A percentile compares a stretch with the other conserved stretches of the same genome.
phyloP scores from a whole-genome alignment of 2,888 invertebrate species.

The Erebia aethiops region DNA sequence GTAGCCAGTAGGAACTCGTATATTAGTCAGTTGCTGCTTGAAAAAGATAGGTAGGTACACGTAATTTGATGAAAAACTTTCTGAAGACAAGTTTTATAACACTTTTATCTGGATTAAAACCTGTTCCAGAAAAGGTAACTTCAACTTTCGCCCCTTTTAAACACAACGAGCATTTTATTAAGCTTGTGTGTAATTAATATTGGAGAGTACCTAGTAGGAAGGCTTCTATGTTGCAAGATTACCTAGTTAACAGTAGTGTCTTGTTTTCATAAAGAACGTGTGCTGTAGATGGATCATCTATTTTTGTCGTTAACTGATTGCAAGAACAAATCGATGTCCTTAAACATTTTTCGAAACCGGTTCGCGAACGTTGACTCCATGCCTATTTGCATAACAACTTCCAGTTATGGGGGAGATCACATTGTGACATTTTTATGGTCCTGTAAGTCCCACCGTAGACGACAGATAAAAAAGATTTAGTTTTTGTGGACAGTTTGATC shows the following conservation, averaged over 20 bases:
- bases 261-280: background rate
- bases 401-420: conserved; percentile 33
- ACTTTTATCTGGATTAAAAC: conserved; percentile 38
- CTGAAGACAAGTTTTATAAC: conserved; percentile 36
- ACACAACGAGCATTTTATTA: conserved; percentile 31
- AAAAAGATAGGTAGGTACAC: conserved; percentile 23
- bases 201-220: conserved; percentile 12
- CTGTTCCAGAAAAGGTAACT: conserved; percentile 34
- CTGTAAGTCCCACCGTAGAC: background rate
- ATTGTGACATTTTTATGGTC: conserved; percentile 33
- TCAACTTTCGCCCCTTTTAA: conserved; percentile 39
- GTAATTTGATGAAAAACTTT: conserved; percentile 36
- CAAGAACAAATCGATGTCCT: conserved; percentile 28
- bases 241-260: too few relatives aligned
- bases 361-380: conserved; percentile 49
- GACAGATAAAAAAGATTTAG: too few relatives aligned
- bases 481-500: too few relatives aligned
- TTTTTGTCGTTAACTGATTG: conserved; percentile 11
- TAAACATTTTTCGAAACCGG: conserved; percentile 46
- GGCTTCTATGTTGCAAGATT: conserved; percentile 15
- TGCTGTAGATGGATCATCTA: background rate
- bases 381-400: conserved; percentile 53
- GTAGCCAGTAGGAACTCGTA: too few relatives aligned
- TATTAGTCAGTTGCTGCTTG: conserved; percentile 8
- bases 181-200: conserved; percentile 28